Evolutionary conservation across 1,140 invertebrate genomes (phyloP), one percentile per base, ranked within the genome.

Genomic region (Brachionus rubens): DNA sequence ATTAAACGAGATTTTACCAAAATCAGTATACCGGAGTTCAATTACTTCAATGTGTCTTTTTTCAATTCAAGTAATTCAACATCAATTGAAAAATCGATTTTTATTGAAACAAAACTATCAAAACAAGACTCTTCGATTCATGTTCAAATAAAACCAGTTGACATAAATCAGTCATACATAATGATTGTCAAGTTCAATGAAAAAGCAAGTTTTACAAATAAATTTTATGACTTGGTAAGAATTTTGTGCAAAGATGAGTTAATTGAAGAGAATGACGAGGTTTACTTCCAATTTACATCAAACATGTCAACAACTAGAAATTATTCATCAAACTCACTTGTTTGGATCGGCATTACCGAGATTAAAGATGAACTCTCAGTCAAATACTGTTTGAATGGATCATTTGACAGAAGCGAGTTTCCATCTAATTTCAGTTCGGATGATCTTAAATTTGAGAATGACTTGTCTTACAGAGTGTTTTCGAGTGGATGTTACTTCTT

Each of bases 401-500:
- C 3, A 26, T 26, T 54, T n/a, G 54, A 65, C 19, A 24, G 16
- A 21, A 41, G 9, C 9, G 33, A 36, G 33, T 36, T 9, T 2
- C 30, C 21, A 41, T 40, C 19, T 1, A 65, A 65, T 65, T 41
- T 19, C 7, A 65, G 14, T 2, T 3, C 19, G 1, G 16, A 65
- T 41, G n/a, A 65, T 41, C 21, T 65, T 16, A 41, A 5, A n/a
- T 19, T 36, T 2, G 33, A 59, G 1, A 19, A 19, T 59, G 59
- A 43, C n/a, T 65, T 65, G 40, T 21, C 6, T 1, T 41, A 41
- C 9, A 36, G 36, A 24, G 59, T 65, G 9, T 65, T 41, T 65
- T 65, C 59, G 9, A 43, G 16, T 65, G 59, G 40, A 10, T 65
- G 59, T 26, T 65, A 41, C 21, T 65, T 21, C 41, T 65, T 65